Conservation (phyloP, 2,888 invertebrate genomes). For the Xylota sylvarum region DNA sequence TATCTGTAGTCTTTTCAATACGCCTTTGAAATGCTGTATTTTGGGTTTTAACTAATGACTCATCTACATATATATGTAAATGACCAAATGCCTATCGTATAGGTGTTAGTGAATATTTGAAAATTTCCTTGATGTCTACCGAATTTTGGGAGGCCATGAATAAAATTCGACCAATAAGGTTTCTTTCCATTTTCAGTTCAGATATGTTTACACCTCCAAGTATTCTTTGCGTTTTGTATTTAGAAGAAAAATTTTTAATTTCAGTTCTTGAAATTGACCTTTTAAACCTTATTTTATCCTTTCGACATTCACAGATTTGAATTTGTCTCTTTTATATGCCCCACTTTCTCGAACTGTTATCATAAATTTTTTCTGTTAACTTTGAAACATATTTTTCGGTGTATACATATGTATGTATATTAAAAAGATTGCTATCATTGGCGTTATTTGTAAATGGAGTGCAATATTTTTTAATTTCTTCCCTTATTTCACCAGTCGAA, state of each 20-base stretch:
- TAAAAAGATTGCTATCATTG: background rate
- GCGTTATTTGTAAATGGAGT: constrained; percentile 5
- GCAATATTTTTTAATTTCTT: constrained; percentile 1
- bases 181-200: constrained; percentile 33
- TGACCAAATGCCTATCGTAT: constrained; percentile 26
- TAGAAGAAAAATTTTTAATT: background rate
- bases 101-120: constrained; percentile 24
- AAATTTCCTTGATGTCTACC: constrained; percentile 9
- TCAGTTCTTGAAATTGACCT: constrained; percentile 6
- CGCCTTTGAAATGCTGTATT: constrained; percentile 25
- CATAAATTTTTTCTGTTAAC: background rate
- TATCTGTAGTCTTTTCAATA: constrained; percentile 12
- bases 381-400: background rate
- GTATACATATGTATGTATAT: no score
- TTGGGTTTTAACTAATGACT: constrained; percentile 24
- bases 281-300: constrained; percentile 21
- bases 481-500: constrained; percentile 12
- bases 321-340: background rate
- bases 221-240: background rate
- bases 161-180: constrained; percentile 16
- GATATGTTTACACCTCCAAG: background rate
- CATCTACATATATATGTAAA: no score
- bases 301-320: background rate
- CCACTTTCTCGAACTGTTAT: no score
- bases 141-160: constrained; percentile 28